Base-by-base conservation (phyloP, 2,113 vertebrate genomes). In the Sapayoa aenigma region DNA sequence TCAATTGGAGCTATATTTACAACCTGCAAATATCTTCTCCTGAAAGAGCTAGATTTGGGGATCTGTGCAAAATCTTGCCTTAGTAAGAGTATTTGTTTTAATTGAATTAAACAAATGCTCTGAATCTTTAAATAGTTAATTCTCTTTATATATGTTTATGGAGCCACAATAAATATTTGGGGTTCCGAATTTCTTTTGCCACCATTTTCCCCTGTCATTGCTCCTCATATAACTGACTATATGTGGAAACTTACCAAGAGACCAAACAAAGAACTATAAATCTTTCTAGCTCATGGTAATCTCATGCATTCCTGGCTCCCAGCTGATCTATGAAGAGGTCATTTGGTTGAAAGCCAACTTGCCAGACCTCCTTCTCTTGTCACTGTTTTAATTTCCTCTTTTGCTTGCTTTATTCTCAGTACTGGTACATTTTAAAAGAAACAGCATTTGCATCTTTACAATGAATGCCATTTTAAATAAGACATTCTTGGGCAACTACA, bases 321-420 rank as follows among this genome's bases (percentile, higher is more conserved):
- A 65, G 72, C 93, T 94, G 97, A 97, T 96, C 96, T 91, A 90
- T 79, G 94, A 76, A 86, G 90, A 97, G 97, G 97, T 96, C 97
- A 95, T 95, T 94, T 97, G 97, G 96, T 96, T 94, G 90, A 95
- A 94, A 96, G 96, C 97, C 96, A 98, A 76, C 90, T 95, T 77
- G 68, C 95, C 97, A 97, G 96, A 86, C 93, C 44, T 93, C 89
- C 69, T 80, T 87, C 88, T 87, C 86, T 92, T 84, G 39, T 73
- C 86, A 94, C 95, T 68, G 86, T 93, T 97, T 97, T 95, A 96
- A 97, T 97, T 97, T 97, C 97, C 95, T 96, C 90, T 94, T 94
- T 91, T 81, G 73, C 96, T 94, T 79, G 87, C 85, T 97, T 97
- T 96, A 89, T 95, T 95, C 93, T 96, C 96, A 33, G 90, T 91